Percentiles rank a stretch among this genome's conserved stretches.
These are phyloP conservation scores for Telenomus remus DNA, from an alignment of 1,140 invertebrate genomes.

Conservation along the genomic window DNA sequence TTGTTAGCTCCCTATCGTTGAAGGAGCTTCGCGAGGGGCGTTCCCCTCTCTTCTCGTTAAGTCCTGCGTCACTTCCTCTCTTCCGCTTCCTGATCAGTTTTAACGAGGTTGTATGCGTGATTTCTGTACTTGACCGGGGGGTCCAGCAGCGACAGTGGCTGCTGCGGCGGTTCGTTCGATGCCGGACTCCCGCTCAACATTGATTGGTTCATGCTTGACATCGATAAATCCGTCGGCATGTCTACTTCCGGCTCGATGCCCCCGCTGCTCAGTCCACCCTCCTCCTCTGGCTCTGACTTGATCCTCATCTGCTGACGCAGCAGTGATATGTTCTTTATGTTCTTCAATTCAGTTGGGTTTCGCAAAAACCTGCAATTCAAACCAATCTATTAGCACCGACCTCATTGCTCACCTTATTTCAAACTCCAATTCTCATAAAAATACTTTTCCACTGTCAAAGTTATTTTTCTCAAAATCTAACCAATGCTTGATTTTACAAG, in stretches of 20 bases:
- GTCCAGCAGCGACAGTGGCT: slow-evolving; percentile 70
- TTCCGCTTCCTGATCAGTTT: slow-evolving; percentile 71
- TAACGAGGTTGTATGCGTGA: slow-evolving; percentile 73
- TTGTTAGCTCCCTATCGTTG: slow-evolving; percentile 17
- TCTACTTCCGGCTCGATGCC: slow-evolving; percentile 76
- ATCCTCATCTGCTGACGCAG: slow-evolving; percentile 89
- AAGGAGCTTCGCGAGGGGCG: slow-evolving; percentile 21
- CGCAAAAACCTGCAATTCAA: slow-evolving; percentile 82
- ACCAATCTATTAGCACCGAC: neutral
- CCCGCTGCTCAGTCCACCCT: slow-evolving; percentile 63
- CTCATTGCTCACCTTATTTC: neutral
- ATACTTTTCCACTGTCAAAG: too few relatives aligned
- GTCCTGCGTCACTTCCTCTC: slow-evolving; percentile 74
- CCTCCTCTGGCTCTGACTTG: slow-evolving; percentile 79
- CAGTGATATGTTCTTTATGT: slow-evolving; percentile 93
- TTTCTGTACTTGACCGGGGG: slow-evolving; percentile 73
- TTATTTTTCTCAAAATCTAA: too few relatives aligned
- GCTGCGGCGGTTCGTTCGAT: slow-evolving; percentile 59
- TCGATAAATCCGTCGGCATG: slow-evolving; percentile 81
- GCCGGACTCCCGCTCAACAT: slow-evolving; percentile 76
- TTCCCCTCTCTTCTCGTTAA: slow-evolving; percentile 58
- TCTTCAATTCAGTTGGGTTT: slow-evolving; percentile 92
- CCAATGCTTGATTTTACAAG: too few relatives aligned
- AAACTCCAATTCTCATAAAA: too few relatives aligned
- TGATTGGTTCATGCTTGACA: slow-evolving; percentile 77